Conservation (phyloP, 2,113 vertebrate species). For the Leptosomus discolor region DNA sequence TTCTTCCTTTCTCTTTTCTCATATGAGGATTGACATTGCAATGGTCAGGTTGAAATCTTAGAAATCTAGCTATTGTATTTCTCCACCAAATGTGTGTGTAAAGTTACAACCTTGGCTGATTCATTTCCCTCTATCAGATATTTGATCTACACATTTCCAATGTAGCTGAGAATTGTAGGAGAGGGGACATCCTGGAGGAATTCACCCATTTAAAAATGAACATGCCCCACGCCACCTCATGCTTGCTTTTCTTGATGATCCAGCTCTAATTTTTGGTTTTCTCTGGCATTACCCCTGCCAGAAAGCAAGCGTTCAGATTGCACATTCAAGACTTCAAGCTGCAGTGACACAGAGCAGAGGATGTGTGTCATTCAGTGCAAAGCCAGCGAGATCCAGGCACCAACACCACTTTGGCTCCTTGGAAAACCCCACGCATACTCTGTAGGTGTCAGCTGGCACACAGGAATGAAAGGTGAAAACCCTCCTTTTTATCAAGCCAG, state of each 20-base stretch:
- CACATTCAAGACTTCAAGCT: fast-evolving
- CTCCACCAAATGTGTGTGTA: not conserved
- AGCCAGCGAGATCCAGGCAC: not conserved
- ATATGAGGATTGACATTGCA: not conserved
- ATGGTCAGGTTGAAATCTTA: not conserved
- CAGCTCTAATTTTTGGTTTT: not conserved
- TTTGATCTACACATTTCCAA: not conserved
- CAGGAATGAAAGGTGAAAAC: not conserved
- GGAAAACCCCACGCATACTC: not conserved
- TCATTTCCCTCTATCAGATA: not conserved
- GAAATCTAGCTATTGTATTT: not conserved
- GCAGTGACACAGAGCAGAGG: not conserved
- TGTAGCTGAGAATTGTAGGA: not conserved
- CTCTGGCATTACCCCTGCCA: not conserved
- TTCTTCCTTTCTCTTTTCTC: not conserved
- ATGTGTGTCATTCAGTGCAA: not conserved
- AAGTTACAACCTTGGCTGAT: not conserved
- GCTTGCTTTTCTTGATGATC: not conserved
- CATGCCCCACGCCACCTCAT: fast-evolving
- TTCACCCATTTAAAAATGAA: not conserved
- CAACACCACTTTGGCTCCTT: not conserved
- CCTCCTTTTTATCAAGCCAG: not conserved
- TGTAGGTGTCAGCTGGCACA: not conserved
- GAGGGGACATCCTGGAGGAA: not conserved
- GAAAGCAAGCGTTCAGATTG: not conserved